Base-by-base conservation (phyloP, 2,113 vertebrate genomes). In the Ciconia maguari region DNA sequence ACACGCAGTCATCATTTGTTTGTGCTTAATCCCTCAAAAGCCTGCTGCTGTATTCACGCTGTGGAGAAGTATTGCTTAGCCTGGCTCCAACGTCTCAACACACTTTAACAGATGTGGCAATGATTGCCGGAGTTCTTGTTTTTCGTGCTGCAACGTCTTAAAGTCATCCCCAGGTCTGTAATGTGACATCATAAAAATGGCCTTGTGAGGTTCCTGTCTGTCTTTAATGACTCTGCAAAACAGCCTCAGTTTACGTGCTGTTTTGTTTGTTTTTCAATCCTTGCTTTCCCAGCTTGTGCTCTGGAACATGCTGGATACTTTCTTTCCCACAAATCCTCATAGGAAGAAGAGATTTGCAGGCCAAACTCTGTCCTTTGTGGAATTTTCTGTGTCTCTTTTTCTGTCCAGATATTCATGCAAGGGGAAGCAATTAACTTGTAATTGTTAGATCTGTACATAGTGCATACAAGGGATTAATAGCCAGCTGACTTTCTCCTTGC, bases 1-100 rank as follows among this genome's bases (percentile, higher is more conserved):
- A 29, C 29, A 41, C 0, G 0, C 6, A 36, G 44, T 14, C 61
- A 22, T 27, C 11, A 0, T 38, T 78, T 2, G 4, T 54, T 77
- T 44, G 27, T 30, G 42, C 41, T 75, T 27, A 64, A 60, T 57
- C 44, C 34, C 72, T 83, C 48, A 26, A 26, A 61, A 4, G 6
- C 46, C 25, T 48, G 70, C 84, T 79, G 72, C 49, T 60, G 70
- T 9, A 7, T 32, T 79, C 81, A 25, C 29, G 4, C 46, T 10
- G 75, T 7, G 13, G 41, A 66, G 64, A 27, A 80, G 27, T 9
- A 44, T 41, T 3, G 1, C 77, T 66, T 8, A 36, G 48, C 30
- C 66, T 7, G 16, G 24, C 65, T 60, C 60, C 66, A 27, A 7
- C 57, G 69, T 72, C 87, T 52, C 71, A 51, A 30, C 49, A 9